These are phyloP conservation scores for Apoda limacodes DNA, from an alignment of 2,888 invertebrate genomes.

Conservation along the genomic window DNA sequence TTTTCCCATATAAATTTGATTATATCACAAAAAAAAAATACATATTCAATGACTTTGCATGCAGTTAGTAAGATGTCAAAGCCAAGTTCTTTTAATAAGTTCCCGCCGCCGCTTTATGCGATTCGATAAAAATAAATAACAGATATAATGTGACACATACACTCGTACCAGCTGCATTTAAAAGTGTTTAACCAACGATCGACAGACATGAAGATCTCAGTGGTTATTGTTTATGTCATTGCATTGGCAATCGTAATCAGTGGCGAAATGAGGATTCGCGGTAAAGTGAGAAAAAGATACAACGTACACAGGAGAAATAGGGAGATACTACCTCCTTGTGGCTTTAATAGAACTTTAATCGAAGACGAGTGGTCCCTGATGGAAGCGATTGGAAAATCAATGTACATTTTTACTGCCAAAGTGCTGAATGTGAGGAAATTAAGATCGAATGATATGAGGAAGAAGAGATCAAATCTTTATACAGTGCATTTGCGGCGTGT, in stretches of 20 bases:
- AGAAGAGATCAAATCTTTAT: slow-evolving; percentile 53
- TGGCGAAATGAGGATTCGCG: slow-evolving; percentile 56
- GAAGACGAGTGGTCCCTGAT: slow-evolving; percentile 63
- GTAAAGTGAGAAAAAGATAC: slow-evolving; percentile 60
- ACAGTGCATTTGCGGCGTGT: slow-evolving; percentile 56
- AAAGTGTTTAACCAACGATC: slow-evolving; percentile 44
- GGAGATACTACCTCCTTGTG: slow-evolving; percentile 52
- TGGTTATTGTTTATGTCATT: slow-evolving; percentile 58
- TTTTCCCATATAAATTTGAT: slow-evolving; percentile 26
- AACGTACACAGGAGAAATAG: slow-evolving; percentile 49
- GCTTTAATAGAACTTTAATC: slow-evolving; percentile 62
- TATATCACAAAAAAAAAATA: slow-evolving; percentile 31
- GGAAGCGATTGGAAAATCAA: slow-evolving; percentile 60
- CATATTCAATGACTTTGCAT: slow-evolving; percentile 43
- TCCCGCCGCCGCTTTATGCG: slow-evolving; percentile 42
- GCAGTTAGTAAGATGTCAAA: slow-evolving; percentile 57
- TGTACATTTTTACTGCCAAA: slow-evolving; percentile 65
- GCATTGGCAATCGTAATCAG: slow-evolving; percentile 47
- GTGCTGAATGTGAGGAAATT: slow-evolving; percentile 57
- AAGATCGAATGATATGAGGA: slow-evolving; percentile 33
- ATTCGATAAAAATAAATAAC: slow-evolving; percentile 50
- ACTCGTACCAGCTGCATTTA: slow-evolving; percentile 45
- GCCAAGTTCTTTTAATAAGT: slow-evolving; percentile 48
- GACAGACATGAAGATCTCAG: slow-evolving; percentile 49
- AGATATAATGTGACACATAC: slow-evolving; percentile 62